Base-by-base conservation (phyloP, 2,113 vertebrate species). In the Zosterops japonicus region DNA sequence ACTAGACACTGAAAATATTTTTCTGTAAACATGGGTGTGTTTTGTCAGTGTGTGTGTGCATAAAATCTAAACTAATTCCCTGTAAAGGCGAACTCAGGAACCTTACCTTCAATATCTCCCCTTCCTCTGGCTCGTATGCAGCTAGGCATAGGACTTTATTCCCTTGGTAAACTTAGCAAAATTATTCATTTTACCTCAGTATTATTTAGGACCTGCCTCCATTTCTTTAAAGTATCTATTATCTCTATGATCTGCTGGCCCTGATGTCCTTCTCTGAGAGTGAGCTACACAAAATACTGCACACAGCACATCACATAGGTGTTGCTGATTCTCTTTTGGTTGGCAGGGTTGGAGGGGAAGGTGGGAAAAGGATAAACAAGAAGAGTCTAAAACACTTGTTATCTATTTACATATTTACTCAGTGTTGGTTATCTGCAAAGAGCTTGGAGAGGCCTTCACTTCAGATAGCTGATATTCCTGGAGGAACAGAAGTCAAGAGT, bases 61-160 rank as follows among this genome's bases (percentile, higher is more conserved):
- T 60, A 65, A 86, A 71, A 83, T 25, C 17, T 46, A 53, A 91
- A 65, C 6, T 39, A n/a, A 33, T 35, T 60, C 29, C 17, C 16
- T 70, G 4, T 74, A 60, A 56, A 89, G 14, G 5, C 49, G 16
- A 78, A 47, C 21, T 64, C 14, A 20, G 13, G 10, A 35, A 36
- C 4, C 7, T 50, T 46, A 22, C 2, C 1, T 35, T 64, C 2
- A 4, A 16, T 9, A 4, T 47, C 16, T 83, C 18, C 10, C 9
- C 16, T 56, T 77, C 28, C 13, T 50, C 27, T 61, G n/a, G 14
- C 16, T 33, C 23, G 19, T 19, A 20, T 18, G 29, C 55, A 60
- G 29, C 12, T 50, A 52, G 55, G 29, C 23, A 33, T 20, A 39
- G n/a, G 14, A 47, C 7, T 82, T 57, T 39, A 53, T 16, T 68